Evolutionary conservation across 2,797 vertebrate genomes (phyloP).

Genomic region (Ctenopoma kingsleyae): DNA sequence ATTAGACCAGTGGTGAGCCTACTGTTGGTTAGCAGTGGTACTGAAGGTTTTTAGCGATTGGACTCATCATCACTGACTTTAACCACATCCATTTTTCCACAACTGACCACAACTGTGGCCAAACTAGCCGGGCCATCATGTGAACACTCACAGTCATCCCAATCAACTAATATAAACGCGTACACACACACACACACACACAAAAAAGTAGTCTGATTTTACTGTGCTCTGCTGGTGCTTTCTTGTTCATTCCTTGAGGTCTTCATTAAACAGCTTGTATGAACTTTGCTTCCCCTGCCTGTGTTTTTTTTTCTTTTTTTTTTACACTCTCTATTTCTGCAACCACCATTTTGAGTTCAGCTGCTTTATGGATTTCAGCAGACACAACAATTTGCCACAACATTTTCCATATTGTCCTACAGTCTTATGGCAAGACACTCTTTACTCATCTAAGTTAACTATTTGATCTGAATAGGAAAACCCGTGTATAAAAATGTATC

Average conservation of each 20-base stretch:
- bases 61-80: conserved; percentile 13
- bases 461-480: conserved; percentile 44
- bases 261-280: conserved; percentile 64
- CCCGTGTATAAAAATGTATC: conserved; percentile 60
- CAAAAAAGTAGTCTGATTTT: conserved; percentile 29
- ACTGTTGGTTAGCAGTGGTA: conserved; percentile 14
- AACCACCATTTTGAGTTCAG: conserved; percentile 44
- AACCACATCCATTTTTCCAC: not conserved
- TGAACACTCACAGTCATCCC: conserved; percentile 16
- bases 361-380: conserved; percentile 41
- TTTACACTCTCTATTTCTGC: conserved; percentile 7
- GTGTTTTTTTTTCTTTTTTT: conserved; percentile 5
- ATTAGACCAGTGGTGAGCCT: not conserved
- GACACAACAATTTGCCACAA: conserved; percentile 24
- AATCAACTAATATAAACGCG: conserved; percentile 36
- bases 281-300: conserved; percentile 40
- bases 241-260: conserved; percentile 67
- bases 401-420: too few species aligned
- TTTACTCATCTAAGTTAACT: conserved; percentile 28
- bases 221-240: conserved; percentile 69
- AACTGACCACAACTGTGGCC: not conserved
- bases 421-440: conserved; percentile 7
- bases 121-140: conserved; percentile 8
- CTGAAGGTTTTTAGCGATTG: conserved; percentile 20
- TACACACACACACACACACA: conserved; percentile 25